Evolutionary conservation across 2,797 vertebrate genomes (phyloP).

Genomic region (Poeciliopsis paucimaculata): DNA sequence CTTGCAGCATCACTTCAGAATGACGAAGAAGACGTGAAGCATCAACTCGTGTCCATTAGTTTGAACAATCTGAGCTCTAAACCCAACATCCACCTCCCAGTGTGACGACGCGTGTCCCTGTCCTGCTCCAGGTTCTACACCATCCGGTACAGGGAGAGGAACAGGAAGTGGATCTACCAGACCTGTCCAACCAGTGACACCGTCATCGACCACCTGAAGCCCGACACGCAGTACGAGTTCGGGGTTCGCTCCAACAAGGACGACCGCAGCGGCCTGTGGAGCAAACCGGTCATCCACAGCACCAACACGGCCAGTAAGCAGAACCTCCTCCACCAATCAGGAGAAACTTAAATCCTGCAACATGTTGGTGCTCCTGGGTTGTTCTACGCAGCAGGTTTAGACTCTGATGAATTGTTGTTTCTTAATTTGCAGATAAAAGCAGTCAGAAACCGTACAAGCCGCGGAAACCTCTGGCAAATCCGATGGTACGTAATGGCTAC

Average conservation of each 20-base stretch:
- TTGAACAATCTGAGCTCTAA: neutral
- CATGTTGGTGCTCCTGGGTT: too few relatives aligned
- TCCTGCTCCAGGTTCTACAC: slow-evolving; percentile 87
- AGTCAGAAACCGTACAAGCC: slow-evolving; percentile 62
- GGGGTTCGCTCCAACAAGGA: slow-evolving; percentile 88
- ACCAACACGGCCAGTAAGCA: slow-evolving; percentile 85
- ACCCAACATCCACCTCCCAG: neutral
- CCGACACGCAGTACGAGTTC: slow-evolving; percentile 92
- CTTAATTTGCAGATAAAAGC: slow-evolving; percentile 69
- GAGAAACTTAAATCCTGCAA: neutral
- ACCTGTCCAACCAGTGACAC: slow-evolving; percentile 94
- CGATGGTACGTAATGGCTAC: slow-evolving; percentile 23
- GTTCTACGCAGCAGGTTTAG: too few relatives aligned
- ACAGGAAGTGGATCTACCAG: slow-evolving; percentile 95
- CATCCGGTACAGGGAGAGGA: slow-evolving; percentile 91
- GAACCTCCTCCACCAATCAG: neutral
- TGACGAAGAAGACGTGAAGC: neutral
- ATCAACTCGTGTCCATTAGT: neutral
- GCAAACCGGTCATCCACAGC: slow-evolving; percentile 87
- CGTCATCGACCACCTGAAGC: slow-evolving; percentile 91
- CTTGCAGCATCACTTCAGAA: neutral
- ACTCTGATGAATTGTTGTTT: neutral
- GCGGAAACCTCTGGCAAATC: slow-evolving; percentile 31
- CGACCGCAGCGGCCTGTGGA: slow-evolving; percentile 86
- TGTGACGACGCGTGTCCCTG: neutral